Evolutionary conservation across 2,888 invertebrate species (phyloP).

Genomic region (Eupithecia exiguata): DNA sequence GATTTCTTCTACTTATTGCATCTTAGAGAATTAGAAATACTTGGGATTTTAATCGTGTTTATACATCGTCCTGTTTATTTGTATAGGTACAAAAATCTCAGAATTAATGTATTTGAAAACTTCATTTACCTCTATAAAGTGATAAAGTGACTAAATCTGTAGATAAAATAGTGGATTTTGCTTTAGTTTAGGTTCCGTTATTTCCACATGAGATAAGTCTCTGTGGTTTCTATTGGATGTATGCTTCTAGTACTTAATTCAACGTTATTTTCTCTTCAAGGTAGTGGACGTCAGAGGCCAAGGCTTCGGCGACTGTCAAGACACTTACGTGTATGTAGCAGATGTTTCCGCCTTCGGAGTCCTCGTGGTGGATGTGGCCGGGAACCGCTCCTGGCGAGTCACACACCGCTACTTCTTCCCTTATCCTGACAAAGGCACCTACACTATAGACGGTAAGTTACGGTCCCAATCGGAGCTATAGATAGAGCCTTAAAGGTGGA

Average conservation of each 20-base stretch:
- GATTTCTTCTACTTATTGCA: no score
- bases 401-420: slow-evolving; percentile 87
- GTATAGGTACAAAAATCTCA: no score
- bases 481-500: no score
- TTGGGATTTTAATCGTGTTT: not conserved
- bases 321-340: slow-evolving; percentile 87
- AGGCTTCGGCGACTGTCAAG: slow-evolving; percentile 74
- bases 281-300: slow-evolving; percentile 84
- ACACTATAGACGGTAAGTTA: slow-evolving; percentile 82
- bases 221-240: not conserved
- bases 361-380: slow-evolving; percentile 85
- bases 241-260: not conserved
- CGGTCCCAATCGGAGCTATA: not conserved
- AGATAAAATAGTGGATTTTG: not conserved
- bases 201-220: not conserved
- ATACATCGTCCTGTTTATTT: not conserved
- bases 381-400: slow-evolving; percentile 84
- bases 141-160: not conserved
- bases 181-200: no score
- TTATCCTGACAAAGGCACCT: slow-evolving; percentile 85
- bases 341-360: slow-evolving; percentile 86
- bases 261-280: slow-evolving; percentile 49
- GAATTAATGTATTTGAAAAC: not conserved
- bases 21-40: no score
- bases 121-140: not conserved